A percentile compares a stretch with the other conserved stretches of the same genome.
Conservation (phyloP, 1,140 invertebrate species). For the Conus betulinus region DNA sequence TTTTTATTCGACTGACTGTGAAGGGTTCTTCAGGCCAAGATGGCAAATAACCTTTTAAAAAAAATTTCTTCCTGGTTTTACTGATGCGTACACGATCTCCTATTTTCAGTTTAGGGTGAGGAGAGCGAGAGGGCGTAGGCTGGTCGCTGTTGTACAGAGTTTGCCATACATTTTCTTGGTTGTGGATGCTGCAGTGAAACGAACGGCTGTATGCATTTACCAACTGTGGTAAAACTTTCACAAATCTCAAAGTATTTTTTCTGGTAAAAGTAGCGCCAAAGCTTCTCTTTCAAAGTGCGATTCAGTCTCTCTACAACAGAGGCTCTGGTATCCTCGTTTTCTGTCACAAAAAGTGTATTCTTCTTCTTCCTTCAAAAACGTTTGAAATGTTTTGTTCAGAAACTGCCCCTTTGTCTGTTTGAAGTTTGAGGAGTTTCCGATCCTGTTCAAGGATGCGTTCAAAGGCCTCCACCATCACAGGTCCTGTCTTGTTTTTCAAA, state of each 20-base stretch:
- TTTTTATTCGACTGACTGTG: background rate
- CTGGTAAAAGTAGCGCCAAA: slow-evolving; percentile 76
- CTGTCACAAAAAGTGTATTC: slow-evolving; percentile 21
- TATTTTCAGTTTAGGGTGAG: background rate
- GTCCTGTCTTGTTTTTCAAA: slow-evolving; percentile 76
- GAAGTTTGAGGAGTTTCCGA: slow-evolving; percentile 18
- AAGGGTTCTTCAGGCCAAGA: background rate
- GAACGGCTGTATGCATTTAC: slow-evolving; percentile 75
- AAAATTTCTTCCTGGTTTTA: too few relatives aligned
- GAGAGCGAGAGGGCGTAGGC: too few relatives aligned
- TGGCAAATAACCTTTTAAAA: slow-evolving; percentile 5
- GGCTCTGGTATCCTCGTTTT: slow-evolving; percentile 74
- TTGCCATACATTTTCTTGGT: slow-evolving; percentile 24
- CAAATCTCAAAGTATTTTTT: slow-evolving; percentile 72
- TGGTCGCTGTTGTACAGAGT: background rate
- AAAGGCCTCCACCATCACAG: slow-evolving; percentile 54
- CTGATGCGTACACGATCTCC: slow-evolving; percentile 7
- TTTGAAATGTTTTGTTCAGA: slow-evolving; percentile 40
- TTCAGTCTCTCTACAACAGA: slow-evolving; percentile 76
- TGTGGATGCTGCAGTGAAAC: slow-evolving; percentile 72
- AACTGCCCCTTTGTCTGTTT: slow-evolving; percentile 42
- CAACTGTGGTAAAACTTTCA: slow-evolving; percentile 64
- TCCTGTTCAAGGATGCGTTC: slow-evolving; percentile 51
- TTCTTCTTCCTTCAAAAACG: slow-evolving; percentile 29
- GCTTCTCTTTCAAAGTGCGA: slow-evolving; percentile 75